These are phyloP conservation scores for Chaetops frenatus DNA, from an alignment of 2,113 vertebrate species.

Conservation along the genomic window DNA sequence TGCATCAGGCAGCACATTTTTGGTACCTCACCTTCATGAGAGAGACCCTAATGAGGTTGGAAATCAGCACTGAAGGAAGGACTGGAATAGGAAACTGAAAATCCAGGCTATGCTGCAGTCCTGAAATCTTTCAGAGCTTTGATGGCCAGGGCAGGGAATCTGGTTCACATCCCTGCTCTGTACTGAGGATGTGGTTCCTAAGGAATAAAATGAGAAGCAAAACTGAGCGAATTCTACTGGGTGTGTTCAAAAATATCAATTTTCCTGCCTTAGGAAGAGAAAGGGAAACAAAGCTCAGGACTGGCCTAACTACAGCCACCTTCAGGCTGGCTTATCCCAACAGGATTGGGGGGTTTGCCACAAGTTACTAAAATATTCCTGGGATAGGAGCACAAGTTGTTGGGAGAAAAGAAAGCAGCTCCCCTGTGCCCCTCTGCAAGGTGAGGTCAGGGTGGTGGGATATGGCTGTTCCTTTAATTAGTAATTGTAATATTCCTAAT, in stretches of 20 bases:
- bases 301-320: neutral
- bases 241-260: neutral
- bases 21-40: neutral
- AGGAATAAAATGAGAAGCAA: neutral
- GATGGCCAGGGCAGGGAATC: neutral
- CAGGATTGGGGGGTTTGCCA: neutral
- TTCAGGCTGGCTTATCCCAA: neutral
- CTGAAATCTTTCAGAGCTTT: neutral
- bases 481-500: fast-evolving
- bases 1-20: neutral
- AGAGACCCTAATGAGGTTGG: neutral
- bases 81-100: neutral
- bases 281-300: neutral
- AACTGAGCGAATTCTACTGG: neutral
- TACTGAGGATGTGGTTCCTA: neutral
- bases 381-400: neutral
- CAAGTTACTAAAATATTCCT: neutral
- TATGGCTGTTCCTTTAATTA: neutral
- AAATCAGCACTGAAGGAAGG: neutral
- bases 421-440: neutral
- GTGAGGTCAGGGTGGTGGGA: neutral
- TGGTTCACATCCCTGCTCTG: neutral
- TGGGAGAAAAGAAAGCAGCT: neutral
- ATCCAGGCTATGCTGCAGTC: neutral
- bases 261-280: neutral